A percentile compares a stretch with the other conserved stretches of the same genome.
Conservation (phyloP, 2,888 invertebrate genomes). For the Belgica antarctica region DNA sequence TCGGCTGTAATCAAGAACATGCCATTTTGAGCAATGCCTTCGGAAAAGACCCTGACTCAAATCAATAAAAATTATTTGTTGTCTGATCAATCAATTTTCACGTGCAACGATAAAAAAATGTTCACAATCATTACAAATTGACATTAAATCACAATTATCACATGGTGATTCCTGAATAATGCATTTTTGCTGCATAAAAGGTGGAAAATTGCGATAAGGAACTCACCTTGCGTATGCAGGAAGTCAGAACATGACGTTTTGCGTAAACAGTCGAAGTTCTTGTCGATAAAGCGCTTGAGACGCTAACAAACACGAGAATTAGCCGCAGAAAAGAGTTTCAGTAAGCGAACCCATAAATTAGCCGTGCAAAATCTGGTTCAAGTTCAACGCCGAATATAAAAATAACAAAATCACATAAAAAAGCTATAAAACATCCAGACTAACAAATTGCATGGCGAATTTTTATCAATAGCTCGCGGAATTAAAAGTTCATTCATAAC, state of each 20-base stretch:
- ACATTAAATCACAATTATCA: neutral
- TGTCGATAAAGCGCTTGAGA: too few relatives aligned
- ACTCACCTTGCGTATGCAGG: constrained; percentile 1
- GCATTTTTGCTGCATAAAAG: neutral
- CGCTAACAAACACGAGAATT: neutral
- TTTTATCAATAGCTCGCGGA: constrained; percentile 9
- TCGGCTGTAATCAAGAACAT: neutral
- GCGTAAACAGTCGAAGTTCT: neutral
- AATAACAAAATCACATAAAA: too few relatives aligned
- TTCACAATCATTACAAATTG: neutral
- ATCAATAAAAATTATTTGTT: constrained; percentile 9
- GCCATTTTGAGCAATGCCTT: neutral
- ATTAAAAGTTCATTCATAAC: constrained; percentile 16
- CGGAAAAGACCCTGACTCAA: neutral
- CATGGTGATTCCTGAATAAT: neutral
- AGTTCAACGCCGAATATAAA: constrained; percentile 11
- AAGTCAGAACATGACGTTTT: neutral
- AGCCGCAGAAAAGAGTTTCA: neutral
- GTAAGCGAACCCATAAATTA: constrained; percentile 1
- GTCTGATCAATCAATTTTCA: neutral
- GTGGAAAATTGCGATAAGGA: neutral
- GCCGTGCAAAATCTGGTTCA: neutral
- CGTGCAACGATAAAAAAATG: neutral
- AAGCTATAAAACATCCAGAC: neutral
- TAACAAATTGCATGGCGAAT: constrained; percentile 11